Evolutionary conservation across 2,888 invertebrate genomes (phyloP).

Genomic region (Pollenia angustigena): DNA sequence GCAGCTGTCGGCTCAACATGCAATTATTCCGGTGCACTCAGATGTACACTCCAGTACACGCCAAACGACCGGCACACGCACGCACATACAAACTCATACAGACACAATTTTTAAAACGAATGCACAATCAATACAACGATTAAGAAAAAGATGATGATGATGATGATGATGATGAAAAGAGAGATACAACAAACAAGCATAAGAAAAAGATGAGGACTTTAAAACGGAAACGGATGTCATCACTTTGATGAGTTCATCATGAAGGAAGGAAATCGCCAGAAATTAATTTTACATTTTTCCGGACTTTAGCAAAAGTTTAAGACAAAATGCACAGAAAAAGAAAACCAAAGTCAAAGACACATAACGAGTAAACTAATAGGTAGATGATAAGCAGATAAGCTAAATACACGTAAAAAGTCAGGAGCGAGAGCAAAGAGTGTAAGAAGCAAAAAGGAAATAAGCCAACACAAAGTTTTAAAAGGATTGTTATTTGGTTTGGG

Average conservation of each 20-base stretch:
- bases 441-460: conserved; percentile 20
- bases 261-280: conserved; percentile 76
- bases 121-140: conserved; percentile 41
- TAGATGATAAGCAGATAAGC: conserved; percentile 6
- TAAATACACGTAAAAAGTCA: conserved; percentile 10
- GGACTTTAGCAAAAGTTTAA: conserved; percentile 65
- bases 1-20: conserved; percentile 42
- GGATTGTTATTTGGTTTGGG: conserved; percentile 48
- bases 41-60: background rate
- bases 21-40: conserved; percentile 30
- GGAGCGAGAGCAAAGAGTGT: background rate
- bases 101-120: background rate
- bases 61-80: background rate
- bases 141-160: conserved; percentile 8
- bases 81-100: background rate
- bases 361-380: background rate
- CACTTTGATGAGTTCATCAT: conserved; percentile 77
- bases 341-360: conserved; percentile 1
- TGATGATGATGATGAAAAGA: background rate
- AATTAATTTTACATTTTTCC: conserved; percentile 77
- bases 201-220: conserved; percentile 56
- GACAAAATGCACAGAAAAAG: conserved; percentile 20
- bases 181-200: conserved; percentile 25
- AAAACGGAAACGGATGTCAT: conserved; percentile 75
- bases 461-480: conserved; percentile 32